Evolutionary conservation across 1,140 invertebrate genomes (phyloP).

Genomic region (Drosophila tsacasi): DNA sequence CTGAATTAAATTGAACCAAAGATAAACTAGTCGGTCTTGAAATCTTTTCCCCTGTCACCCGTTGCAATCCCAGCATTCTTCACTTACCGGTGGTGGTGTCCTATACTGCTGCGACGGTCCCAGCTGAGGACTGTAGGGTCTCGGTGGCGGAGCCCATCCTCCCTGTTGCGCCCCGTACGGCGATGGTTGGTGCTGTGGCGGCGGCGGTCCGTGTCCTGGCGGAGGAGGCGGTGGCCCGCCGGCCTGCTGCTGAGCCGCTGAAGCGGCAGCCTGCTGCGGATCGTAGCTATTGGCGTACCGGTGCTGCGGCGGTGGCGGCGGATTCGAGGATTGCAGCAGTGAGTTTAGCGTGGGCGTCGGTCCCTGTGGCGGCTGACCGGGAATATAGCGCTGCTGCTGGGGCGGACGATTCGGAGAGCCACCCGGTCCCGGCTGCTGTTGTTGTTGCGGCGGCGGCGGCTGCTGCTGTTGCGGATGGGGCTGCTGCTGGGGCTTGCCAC

Average conservation of each 20-base stretch:
- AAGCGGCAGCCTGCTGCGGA: slow-evolving; percentile 84
- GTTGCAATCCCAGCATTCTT: neutral
- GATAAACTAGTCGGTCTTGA: neutral
- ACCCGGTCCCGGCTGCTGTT: slow-evolving; percentile 61
- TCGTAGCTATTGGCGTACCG: slow-evolving; percentile 85
- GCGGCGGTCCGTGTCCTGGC: slow-evolving; percentile 85
- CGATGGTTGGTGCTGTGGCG: slow-evolving; percentile 80
- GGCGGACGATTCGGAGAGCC: slow-evolving; percentile 80
- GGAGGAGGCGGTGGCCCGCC: slow-evolving; percentile 77
- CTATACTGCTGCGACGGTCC: slow-evolving; percentile 82
- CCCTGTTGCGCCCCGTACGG: slow-evolving; percentile 77
- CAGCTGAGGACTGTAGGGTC: slow-evolving; percentile 82
- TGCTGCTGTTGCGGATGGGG: slow-evolving; percentile 57
- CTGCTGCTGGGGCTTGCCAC: slow-evolving; percentile 63
- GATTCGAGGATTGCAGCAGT: slow-evolving; percentile 92
- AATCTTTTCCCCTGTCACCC: neutral
- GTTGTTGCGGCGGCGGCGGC: slow-evolving; percentile 53
- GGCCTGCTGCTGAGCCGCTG: slow-evolving; percentile 76
- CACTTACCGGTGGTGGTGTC: slow-evolving; percentile 80
- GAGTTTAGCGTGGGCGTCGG: slow-evolving; percentile 97
- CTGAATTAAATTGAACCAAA: too few relatives aligned
- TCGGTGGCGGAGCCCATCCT: slow-evolving; percentile 81
- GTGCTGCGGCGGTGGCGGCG: slow-evolving; percentile 86
- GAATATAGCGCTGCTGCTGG: slow-evolving; percentile 81
- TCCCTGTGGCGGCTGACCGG: slow-evolving; percentile 88